phyloP scores from a whole-genome alignment of 2,888 invertebrate species.

The Enchytraeus crypticus region DNA sequence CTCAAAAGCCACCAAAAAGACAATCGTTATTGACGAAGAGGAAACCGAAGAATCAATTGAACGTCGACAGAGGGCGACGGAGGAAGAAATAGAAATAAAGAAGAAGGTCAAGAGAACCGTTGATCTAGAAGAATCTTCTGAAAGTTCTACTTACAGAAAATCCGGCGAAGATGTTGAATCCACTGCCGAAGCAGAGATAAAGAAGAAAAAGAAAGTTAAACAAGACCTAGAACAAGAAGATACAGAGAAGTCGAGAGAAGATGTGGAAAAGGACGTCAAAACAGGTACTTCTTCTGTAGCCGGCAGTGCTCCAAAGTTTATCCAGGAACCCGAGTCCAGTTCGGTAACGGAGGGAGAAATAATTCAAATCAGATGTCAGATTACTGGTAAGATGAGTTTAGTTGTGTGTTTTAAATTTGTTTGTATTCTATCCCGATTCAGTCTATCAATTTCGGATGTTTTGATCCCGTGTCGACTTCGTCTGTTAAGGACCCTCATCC shows the following conservation, averaged over 20 bases:
- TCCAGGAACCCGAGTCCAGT: slow-evolving; percentile 5
- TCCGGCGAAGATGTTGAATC: background rate
- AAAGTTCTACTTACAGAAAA: background rate
- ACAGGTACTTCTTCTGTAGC: too few relatives aligned
- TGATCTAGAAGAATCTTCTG: background rate
- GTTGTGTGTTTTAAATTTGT: too few relatives aligned
- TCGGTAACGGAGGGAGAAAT: slow-evolving; percentile 12
- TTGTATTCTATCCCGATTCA: too few relatives aligned
- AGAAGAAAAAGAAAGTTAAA: background rate
- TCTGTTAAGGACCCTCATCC: too few relatives aligned
- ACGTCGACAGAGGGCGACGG: background rate
- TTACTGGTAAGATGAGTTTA: slow-evolving; percentile 14
- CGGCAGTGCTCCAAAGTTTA: slow-evolving; percentile 7
- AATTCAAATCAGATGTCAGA: slow-evolving; percentile 14
- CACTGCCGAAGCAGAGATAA: background rate
- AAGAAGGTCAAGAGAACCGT: background rate
- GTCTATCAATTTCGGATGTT: too few relatives aligned
- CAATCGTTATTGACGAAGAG: too few relatives aligned
- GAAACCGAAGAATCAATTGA: background rate
- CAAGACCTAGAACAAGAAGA: background rate
- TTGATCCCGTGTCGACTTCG: too few relatives aligned
- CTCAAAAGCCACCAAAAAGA: too few relatives aligned
- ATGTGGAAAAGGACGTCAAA: too few relatives aligned
- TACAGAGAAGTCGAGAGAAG: background rate
- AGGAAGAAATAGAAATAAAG: background rate